These are phyloP conservation scores for Coregonus suidteri DNA, from an alignment of 2,797 vertebrate genomes.

Conservation along the genomic window DNA sequence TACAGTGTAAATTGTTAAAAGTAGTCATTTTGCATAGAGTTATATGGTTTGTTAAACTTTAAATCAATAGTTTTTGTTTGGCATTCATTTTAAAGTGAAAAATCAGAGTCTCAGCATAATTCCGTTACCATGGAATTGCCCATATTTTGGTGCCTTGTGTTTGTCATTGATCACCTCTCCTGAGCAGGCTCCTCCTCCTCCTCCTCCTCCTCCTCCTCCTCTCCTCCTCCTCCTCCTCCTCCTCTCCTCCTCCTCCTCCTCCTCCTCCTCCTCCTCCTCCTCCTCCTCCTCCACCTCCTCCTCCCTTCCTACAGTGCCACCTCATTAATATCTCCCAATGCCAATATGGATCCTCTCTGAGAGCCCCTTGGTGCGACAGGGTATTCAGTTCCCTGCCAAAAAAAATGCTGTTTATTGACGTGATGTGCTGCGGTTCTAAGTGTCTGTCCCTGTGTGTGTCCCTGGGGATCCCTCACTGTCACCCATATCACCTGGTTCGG, in stretches of 20 bases:
- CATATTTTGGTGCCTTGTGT: background rate
- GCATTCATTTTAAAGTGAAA: too few relatives aligned
- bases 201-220: slow-evolving; percentile 28
- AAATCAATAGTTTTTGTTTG: too few relatives aligned
- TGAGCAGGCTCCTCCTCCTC: slow-evolving; percentile 2
- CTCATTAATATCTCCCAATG: slow-evolving; percentile 63
- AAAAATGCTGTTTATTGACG: slow-evolving; percentile 66
- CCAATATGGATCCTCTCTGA: slow-evolving; percentile 55
- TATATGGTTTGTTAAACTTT: too few relatives aligned
- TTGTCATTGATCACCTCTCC: slow-evolving; percentile 30
- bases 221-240: background rate
- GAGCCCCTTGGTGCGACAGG: slow-evolving; percentile 48
- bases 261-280: slow-evolving; percentile 28
- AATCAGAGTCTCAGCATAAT: too few relatives aligned
- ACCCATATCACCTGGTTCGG: slow-evolving; percentile 28
- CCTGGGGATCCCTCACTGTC: slow-evolving; percentile 39
- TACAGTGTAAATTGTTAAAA: too few relatives aligned
- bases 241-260: slow-evolving; percentile 28
- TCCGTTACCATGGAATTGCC: too few relatives aligned
- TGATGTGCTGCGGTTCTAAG: slow-evolving; percentile 48
- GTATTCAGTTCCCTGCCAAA: slow-evolving; percentile 62
- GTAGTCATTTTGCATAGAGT: too few relatives aligned
- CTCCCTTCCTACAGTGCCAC: too few relatives aligned
- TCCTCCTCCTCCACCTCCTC: background rate
- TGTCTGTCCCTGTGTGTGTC: slow-evolving; percentile 46